phyloP scores from a whole-genome alignment of 2,797 vertebrate genomes.

The Todus mexicanus region DNA sequence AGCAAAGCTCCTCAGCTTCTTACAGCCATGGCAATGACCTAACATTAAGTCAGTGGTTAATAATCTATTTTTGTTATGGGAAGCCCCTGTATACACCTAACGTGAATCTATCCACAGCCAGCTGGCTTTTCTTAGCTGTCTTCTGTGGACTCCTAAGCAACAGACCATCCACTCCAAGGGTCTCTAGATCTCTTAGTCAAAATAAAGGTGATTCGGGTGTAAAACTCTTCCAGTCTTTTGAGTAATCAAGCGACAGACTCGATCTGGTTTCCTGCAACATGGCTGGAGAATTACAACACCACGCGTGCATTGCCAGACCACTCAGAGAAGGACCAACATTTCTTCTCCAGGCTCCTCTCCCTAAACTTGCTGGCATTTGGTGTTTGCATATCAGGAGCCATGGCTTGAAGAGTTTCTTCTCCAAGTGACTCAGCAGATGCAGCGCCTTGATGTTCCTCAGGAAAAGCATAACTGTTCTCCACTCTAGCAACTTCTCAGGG shows the following conservation, averaged over 20 bases:
- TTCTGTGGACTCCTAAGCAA: neutral
- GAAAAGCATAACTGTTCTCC: neutral
- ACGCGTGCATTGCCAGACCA: neutral
- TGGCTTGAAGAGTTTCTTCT: neutral
- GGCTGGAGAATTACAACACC: accelerated
- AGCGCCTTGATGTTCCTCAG: neutral
- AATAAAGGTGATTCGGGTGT: neutral
- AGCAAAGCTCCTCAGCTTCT: neutral
- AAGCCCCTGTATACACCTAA: neutral
- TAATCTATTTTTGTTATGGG: neutral
- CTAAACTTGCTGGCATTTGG: neutral
- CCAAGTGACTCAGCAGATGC: neutral
- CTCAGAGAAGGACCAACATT: neutral
- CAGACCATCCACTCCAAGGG: neutral
- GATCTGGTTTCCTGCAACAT: neutral
- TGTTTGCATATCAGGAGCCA: neutral
- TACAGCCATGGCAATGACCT: neutral
- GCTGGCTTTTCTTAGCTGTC: neutral
- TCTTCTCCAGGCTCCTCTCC: neutral
- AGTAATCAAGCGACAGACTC: neutral
- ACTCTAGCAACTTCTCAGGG: neutral
- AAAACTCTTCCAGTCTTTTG: neutral
- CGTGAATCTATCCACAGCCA: neutral
- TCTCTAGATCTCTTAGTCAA: neutral
- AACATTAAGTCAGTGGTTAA: neutral